A percentile compares a stretch with the other conserved stretches of the same genome.
Conservation (phyloP, 2,888 invertebrate genomes). For the Lasioglossum villosulum region DNA sequence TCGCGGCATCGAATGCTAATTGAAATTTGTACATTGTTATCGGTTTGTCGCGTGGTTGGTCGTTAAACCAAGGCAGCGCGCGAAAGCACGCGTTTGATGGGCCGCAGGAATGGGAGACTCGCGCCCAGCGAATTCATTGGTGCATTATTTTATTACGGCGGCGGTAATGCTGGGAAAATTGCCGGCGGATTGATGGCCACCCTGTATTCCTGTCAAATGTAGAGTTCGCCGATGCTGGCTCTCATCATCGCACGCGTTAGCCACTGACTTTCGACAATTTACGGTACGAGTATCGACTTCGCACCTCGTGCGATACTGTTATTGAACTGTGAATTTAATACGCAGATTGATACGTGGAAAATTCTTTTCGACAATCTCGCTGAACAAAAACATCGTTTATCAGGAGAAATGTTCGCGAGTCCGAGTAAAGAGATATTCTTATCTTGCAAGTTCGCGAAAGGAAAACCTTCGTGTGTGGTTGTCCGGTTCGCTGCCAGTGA, state of each 20-base stretch:
- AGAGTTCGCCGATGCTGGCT: conserved; percentile 18
- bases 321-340: too few species aligned
- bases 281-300: conserved; percentile 13
- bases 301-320: not conserved
- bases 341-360: not conserved
- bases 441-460: not conserved
- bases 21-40: conserved; percentile 63
- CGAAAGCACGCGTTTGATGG: conserved; percentile 40
- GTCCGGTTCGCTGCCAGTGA: conserved; percentile 6
- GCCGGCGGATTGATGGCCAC: conserved; percentile 42
- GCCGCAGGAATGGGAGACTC: conserved; percentile 46
- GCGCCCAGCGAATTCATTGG: conserved; percentile 44
- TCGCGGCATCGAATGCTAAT: conserved; percentile 45
- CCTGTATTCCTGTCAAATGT: conserved; percentile 34
- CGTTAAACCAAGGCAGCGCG: conserved; percentile 41
- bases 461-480: not conserved
- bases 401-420: not conserved
- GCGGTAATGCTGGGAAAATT: conserved; percentile 29
- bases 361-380: not conserved
- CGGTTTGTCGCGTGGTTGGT: conserved; percentile 57
- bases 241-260: conserved; percentile 16
- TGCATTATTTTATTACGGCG: conserved; percentile 47
- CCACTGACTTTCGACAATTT: conserved; percentile 26
- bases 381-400: not conserved
- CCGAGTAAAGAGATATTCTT: not conserved